phyloP scores from a whole-genome alignment of 2,113 vertebrate species.

The Atractosteus spatula region DNA sequence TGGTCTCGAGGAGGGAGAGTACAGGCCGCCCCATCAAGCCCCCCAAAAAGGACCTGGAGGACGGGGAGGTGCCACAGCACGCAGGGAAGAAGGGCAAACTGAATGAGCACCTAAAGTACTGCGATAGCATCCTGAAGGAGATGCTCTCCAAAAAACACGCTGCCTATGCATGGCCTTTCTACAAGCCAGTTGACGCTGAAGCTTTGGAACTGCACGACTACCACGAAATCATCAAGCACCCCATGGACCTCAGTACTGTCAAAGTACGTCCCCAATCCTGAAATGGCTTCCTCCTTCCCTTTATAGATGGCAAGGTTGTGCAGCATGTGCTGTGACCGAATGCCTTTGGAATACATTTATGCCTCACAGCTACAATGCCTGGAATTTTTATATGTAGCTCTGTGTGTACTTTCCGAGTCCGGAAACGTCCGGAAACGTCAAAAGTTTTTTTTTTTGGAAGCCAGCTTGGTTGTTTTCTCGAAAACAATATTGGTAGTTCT shows the following conservation, averaged over 20 bases:
- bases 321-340: neutral
- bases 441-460: no score
- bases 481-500: no score
- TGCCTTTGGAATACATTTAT: no score
- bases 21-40: constrained; percentile 79
- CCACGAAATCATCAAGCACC: constrained; percentile 94
- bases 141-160: constrained; percentile 92
- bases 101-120: constrained; percentile 81
- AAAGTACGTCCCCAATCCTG: constrained; percentile 66
- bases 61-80: constrained; percentile 63
- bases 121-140: constrained; percentile 85
- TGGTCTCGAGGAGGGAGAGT: constrained; percentile 70
- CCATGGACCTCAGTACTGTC: constrained; percentile 95
- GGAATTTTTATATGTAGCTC: no score
- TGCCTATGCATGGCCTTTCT: constrained; percentile 93
- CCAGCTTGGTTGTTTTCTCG: no score
- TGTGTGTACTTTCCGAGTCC: no score
- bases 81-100: constrained; percentile 67
- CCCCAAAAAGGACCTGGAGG: constrained; percentile 73
- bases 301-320: no score
- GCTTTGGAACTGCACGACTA: constrained; percentile 91
- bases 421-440: no score
- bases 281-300: neutral
- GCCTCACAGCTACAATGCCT: no score
- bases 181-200: constrained; percentile 88